Evolutionary conservation across 2,113 vertebrate species (phyloP), one percentile per base, ranked within the genome.

Genomic region (Antechinus flavipes): DNA sequence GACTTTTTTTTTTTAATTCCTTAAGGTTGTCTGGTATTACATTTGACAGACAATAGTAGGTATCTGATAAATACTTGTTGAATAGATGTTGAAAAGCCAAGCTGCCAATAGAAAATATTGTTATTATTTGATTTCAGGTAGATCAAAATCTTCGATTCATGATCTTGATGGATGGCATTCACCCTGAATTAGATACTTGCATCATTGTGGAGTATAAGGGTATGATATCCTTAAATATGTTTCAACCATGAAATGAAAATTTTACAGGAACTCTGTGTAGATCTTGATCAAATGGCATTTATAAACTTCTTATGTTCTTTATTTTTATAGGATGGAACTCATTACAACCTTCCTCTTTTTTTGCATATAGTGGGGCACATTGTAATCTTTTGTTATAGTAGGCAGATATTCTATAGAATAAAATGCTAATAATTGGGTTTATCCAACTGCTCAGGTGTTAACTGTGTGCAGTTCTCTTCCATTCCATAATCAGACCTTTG

Each of bases 131-230:
- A 94, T 93, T 94, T 42, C 94, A 99, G 98, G 98, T 99, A 26
- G 98, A 99, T 76, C 91, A 98, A 84, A 95, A 99, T 95, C 97
- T 99, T 84, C 98, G 99, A 54, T 99, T 99, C 76, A 99, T 99
- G 99, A 99, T 99, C 97, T 94, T 99, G 90, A 99, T 99, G 99
- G 99, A 99, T 35, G 99, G 98, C 0, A 93, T 99, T 92, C 99
- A 99, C 94, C 99, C 99, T 47, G 99, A 99, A 97, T 99, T 99
- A 98, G 99, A 99, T 97, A 99, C 99, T 0, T 99, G 99, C 93
- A 98, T 99, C 94, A 99, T 99, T 2, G 98, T 99, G 95, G 99
- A 99, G 58, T 99, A 99, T 96, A 99, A 99, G 98, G 99, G 99
- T 99, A 96, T 23, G 68, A 8, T 84, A 58, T 92, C 52, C 61